Percentiles rank a stretch among this genome's conserved stretches.
Evolutionary conservation across 2,797 vertebrate genomes (phyloP).

Genomic region (Pristis pectinata): DNA sequence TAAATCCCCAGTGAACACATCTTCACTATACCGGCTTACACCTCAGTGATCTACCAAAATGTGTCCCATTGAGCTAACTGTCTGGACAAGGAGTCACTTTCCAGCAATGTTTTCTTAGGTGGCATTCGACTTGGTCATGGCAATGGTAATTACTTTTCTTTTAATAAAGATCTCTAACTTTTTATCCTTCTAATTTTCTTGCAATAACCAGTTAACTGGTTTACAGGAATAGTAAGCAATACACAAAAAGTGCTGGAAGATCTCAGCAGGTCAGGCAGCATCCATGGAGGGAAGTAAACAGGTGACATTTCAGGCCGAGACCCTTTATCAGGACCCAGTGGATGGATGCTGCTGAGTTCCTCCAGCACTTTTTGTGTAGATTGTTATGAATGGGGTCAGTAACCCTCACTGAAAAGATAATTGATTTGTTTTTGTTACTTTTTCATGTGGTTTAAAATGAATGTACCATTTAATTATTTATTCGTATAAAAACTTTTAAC

Average conservation of each 20-base stretch:
- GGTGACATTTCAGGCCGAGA: too few relatives aligned
- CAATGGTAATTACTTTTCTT: slow-evolving; percentile 62
- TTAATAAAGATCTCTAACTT: not conserved
- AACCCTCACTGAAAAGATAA: too few relatives aligned
- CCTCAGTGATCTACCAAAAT: slow-evolving; percentile 74
- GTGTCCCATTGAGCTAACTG: slow-evolving; percentile 86
- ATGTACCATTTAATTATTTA: too few relatives aligned
- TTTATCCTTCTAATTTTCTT: not conserved
- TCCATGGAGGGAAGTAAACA: not conserved
- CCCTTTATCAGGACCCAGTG: too few relatives aligned
- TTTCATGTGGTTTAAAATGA: too few relatives aligned
- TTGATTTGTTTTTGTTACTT: too few relatives aligned
- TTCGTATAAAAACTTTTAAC: too few relatives aligned
- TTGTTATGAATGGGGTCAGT: too few relatives aligned
- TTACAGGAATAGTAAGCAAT: not conserved
- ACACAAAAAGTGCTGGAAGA: too few relatives aligned
- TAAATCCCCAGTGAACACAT: slow-evolving; percentile 94
- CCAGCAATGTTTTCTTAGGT: slow-evolving; percentile 90
- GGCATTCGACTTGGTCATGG: slow-evolving; percentile 83
- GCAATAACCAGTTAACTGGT: not conserved
- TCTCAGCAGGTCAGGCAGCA: not conserved
- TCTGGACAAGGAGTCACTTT: slow-evolving; percentile 94
- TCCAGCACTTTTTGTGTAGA: too few relatives aligned
- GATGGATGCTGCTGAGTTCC: too few relatives aligned
- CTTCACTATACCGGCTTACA: slow-evolving; percentile 84